These are phyloP conservation scores for Caenorhabditis brenneri DNA, from an alignment of 1,140 invertebrate genomes.

Conservation along the genomic window DNA sequence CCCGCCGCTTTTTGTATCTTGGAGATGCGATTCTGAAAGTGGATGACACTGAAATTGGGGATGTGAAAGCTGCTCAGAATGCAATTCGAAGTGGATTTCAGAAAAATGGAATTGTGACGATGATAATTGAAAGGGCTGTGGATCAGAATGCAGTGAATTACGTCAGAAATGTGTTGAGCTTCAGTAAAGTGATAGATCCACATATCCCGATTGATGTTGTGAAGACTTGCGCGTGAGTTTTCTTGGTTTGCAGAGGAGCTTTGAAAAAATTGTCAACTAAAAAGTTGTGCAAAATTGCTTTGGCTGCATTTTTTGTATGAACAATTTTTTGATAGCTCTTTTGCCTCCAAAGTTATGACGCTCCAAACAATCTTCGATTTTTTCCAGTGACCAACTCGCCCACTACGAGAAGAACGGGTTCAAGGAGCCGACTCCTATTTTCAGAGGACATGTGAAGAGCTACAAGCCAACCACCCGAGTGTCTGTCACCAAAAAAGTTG, in stretches of 20 bases:
- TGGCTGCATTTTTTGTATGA: too few species aligned
- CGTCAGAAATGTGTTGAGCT: neutral
- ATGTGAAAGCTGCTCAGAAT: neutral
- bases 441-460: neutral
- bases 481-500: neutral
- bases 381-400: too few species aligned
- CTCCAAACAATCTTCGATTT: too few species aligned
- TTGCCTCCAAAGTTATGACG: too few species aligned
- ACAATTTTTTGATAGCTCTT: too few species aligned
- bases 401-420: neutral
- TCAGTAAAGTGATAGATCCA: neutral
- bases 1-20: neutral
- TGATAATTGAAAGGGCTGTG: neutral
- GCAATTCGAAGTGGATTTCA: neutral
- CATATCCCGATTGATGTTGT: neutral
- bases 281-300: too few species aligned
- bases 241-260: too few species aligned
- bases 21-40: conserved; percentile 5
- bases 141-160: neutral
- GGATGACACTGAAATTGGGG: neutral
- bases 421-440: neutral
- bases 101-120: neutral
- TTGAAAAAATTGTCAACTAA: too few species aligned
- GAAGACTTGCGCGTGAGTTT: neutral
- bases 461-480: neutral